Base-by-base conservation (phyloP, 2,797 vertebrate species). In the Chaunax sp. region DNA sequence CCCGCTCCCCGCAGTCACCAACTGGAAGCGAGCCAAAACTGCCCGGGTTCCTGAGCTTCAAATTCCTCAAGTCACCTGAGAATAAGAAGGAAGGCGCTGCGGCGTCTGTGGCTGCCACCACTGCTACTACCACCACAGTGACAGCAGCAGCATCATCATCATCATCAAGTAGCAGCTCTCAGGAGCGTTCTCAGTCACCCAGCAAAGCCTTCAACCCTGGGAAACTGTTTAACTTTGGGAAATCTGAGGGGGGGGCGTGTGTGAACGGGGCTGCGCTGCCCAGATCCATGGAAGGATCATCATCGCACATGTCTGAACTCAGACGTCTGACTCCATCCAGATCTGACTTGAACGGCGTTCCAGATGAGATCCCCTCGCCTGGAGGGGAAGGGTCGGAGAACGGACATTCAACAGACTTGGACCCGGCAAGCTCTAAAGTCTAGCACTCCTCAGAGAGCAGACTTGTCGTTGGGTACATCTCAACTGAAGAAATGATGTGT, bases 21-120 rank as follows among this genome's bases (percentile, higher is more conserved):
- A 97, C 96, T 0, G 91, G 95, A 65, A 94, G 69, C 0, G 98
- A 99, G 74, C 96, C 97, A 16, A 98, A 98, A 77, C 95, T 98
- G 38, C 96, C 97, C 0, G 96, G 93, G 0, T 99, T 99, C 91
- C 94, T 99, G 45, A 98, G 95, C 91, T 98, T 98, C 93, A 98
- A 97, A 67, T 99, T 99, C 89, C 96, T 99, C 54, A 99, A 98
- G 80, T 96, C 97, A 1, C 98, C 98, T 0, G 98, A 98, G 85
- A 94, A 95, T 1, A 96, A 95, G 78, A 94, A 97, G 85, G 97
- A 98, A 30, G 77, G 80, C 0, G 88, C 91, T 0, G 75, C 80
- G 0, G 83, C 88, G 0, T 81, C 91, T 0, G 66, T 59, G 0
- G 70, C 89, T 0, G 50, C 80, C 0, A 20, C 82, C 0, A 8